Conservation (phyloP, 2,797 vertebrate species). For the Cynodonichthys magdalenae region DNA sequence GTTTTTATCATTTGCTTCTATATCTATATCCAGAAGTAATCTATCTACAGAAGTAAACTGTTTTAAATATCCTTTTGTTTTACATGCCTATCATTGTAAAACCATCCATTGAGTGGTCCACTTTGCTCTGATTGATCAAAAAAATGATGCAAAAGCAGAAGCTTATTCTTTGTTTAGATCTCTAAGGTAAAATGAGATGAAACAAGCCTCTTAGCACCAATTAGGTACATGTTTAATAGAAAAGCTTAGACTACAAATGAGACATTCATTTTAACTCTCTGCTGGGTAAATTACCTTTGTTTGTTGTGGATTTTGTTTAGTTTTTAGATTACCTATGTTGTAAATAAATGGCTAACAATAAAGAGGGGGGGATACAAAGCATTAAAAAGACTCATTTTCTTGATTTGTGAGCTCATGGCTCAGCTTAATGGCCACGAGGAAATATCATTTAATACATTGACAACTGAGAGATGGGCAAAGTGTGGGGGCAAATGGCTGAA, state of each 20-base stretch:
- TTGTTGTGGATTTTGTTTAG: not conserved
- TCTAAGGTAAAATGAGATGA: not conserved
- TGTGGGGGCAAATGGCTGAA: too few relatives aligned
- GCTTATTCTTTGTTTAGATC: not conserved
- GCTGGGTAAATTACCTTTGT: not conserved
- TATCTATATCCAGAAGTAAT: not conserved
- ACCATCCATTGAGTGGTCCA: too few relatives aligned
- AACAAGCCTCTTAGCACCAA: too few relatives aligned
- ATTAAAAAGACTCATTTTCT: not conserved
- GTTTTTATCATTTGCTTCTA: not conserved
- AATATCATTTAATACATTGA: too few relatives aligned
- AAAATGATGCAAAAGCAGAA: not conserved
- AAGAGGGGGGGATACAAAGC: not conserved
- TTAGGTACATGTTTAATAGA: not conserved
- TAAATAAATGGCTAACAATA: not conserved
- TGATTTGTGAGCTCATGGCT: too few relatives aligned
- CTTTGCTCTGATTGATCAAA: not conserved
- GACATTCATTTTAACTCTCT: too few relatives aligned
- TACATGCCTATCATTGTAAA: not conserved
- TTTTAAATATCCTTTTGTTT: not conserved
- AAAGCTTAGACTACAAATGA: too few relatives aligned
- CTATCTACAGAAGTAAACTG: not conserved
- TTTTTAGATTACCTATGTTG: not conserved
- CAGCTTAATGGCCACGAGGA: too few relatives aligned
- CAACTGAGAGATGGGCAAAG: too few relatives aligned